Base-by-base conservation (phyloP, 2,797 vertebrate species). In the Pangasius djambal region DNA sequence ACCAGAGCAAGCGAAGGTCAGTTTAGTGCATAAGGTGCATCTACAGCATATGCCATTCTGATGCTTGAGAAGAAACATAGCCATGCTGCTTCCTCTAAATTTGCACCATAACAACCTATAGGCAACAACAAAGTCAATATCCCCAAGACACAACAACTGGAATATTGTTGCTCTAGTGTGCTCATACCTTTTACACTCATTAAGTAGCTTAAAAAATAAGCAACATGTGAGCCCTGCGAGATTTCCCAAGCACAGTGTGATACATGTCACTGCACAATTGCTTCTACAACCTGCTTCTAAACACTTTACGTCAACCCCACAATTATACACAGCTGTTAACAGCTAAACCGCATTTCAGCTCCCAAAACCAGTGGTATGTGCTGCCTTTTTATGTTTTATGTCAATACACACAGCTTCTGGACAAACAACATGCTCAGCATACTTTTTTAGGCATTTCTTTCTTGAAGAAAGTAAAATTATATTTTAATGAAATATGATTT, bases 251-350 rank as follows among this genome's bases (percentile, higher is more conserved):
- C 3, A 1, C 15, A 7, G 2, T n/a, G 37, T 48, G 59, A 83
- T 48, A 18, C 22, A 40, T 28, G 12, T 15, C 79, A 63, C 20
- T 25, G 5, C 20, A 40, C 10, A 28, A 63, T n/a, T 37, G 6
- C 3, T 83, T 67, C 16, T 22, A 31, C 48, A 31, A 50, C 18
- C 52, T 37, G 31, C 52, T 57, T 59, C 52, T 81, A 12, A 81
- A 59, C 50, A 37, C 52, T 79, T 79, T 25, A 57, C 12, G 13
- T 34, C 52, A 81, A 83, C 22, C 79, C 18, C 44, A 37, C 63
- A 69, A 69, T 85, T 85, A 85, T 34, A 52, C 63, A 69, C 16
- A 69, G 44, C 61, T 84, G 28, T 84, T 40, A 82, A 82, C 10
- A 61, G 57, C 20, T 40, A 63, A 83, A 83, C 81, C 34, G 22